Evolutionary conservation across 1,140 invertebrate genomes (phyloP), one percentile per base, ranked within the genome.

Genomic region (Thaumetopoea pityocampa): DNA sequence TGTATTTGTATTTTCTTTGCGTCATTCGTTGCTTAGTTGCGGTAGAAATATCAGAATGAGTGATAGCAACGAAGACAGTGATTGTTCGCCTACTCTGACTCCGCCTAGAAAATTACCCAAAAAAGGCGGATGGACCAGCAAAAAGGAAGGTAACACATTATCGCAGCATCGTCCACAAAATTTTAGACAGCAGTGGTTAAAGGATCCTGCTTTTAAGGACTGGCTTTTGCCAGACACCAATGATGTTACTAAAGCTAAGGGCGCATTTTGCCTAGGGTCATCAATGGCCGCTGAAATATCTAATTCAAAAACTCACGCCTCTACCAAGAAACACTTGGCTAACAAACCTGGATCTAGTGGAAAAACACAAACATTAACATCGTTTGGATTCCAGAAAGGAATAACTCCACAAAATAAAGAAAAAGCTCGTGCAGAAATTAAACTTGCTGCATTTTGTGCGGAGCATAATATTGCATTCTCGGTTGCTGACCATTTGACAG

Each of bases 41-140:
- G n/a, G n/a, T n/a, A n/a, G n/a, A n/a, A n/a, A n/a, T n/a, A n/a
- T n/a, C n/a, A n/a, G n/a, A n/a, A n/a, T n/a, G n/a, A n/a, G n/a
- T n/a, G n/a, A n/a, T n/a, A n/a, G n/a, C n/a, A n/a, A n/a, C n/a
- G n/a, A n/a, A n/a, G n/a, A n/a, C n/a, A n/a, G n/a, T n/a, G n/a
- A n/a, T n/a, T n/a, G n/a, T n/a, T n/a, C n/a, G n/a, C n/a, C n/a
- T n/a, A n/a, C n/a, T n/a, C n/a, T n/a, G n/a, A n/a, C n/a, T n/a
- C n/a, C n/a, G n/a, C n/a, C n/a, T n/a, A n/a, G n/a, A n/a, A n/a
- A n/a, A n/a, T n/a, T n/a, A n/a, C n/a, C n/a, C n/a, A 26, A 26
- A 26, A 26, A 26, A 10, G 23, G 23, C 9, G 23, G 23, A 26
- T 26, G 23, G 23, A 26, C n/a, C 23, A 10, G n/a, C 23, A 26